These are phyloP conservation scores for Microctonus brassicae DNA, from an alignment of 2,888 invertebrate species.

Conservation along the genomic window DNA sequence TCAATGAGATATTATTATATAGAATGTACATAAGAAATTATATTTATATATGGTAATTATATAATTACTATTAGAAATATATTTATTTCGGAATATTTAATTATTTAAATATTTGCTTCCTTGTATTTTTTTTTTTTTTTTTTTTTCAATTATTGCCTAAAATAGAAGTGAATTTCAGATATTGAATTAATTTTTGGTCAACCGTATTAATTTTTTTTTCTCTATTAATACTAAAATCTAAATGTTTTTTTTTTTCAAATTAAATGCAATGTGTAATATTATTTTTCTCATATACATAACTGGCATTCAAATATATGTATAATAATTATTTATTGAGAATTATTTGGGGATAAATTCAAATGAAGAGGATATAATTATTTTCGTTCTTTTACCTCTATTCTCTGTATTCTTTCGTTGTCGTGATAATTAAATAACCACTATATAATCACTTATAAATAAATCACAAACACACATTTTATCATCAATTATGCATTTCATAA, in stretches of 20 bases:
- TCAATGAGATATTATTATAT: background rate
- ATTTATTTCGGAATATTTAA: too few species aligned
- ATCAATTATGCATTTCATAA: background rate
- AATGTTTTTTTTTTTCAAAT: background rate
- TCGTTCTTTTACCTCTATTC: too few species aligned
- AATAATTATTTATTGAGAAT: background rate
- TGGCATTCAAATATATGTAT: too few species aligned
- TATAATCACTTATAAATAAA: background rate
- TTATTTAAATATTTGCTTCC: too few species aligned
- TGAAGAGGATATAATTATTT: too few species aligned
- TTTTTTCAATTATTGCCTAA: background rate
- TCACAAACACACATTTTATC: background rate
- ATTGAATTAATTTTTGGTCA: background rate
- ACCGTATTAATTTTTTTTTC: background rate
- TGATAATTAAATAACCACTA: background rate
- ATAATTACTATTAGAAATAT: too few species aligned
- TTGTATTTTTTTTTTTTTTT: background rate
- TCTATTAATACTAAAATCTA: background rate
- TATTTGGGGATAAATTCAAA: too few species aligned
- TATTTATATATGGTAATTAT: background rate
- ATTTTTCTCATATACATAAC: background rate
- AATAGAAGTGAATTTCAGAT: background rate
- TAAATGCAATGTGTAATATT: background rate
- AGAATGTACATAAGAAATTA: background rate
- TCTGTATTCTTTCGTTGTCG: background rate